Evolutionary conservation across 2,113 vertebrate genomes (phyloP).

Genomic region (Pristiophorus japonicus): DNA sequence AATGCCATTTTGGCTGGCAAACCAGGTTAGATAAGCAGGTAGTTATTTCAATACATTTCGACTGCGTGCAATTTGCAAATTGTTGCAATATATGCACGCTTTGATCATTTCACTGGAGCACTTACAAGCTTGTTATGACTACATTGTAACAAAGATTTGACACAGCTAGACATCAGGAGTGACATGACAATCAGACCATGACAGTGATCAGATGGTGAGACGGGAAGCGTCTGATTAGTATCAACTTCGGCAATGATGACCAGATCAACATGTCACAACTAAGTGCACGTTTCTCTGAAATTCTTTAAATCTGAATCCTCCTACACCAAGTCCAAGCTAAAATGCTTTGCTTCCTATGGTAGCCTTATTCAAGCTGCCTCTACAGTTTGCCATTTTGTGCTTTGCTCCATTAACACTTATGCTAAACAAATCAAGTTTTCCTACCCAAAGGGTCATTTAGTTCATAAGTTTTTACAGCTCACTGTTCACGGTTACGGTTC

Average conservation of each 20-base stretch:
- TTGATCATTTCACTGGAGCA: constrained; percentile 1
- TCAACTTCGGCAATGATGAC: not conserved
- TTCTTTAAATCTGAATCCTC: not conserved
- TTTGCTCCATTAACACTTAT: not conserved
- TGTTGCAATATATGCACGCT: not conserved
- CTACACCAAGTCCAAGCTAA: not conserved
- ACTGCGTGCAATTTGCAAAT: not conserved
- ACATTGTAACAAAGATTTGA: not conserved
- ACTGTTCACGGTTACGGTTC: not conserved
- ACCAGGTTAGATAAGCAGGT: not conserved
- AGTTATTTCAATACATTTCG: not conserved
- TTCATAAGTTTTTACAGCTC: not conserved
- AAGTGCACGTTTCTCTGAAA: constrained; percentile 2
- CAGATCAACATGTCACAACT: constrained; percentile 9
- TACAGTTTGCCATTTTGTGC: not conserved
- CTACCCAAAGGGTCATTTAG: not conserved
- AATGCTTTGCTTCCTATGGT: not conserved
- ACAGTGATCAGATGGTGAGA: not conserved
- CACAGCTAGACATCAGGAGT: not conserved
- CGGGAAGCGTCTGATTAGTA: not conserved
- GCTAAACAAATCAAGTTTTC: not conserved
- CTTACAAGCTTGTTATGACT: not conserved
- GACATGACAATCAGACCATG: not conserved
- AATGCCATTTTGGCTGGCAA: not conserved
- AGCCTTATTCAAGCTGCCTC: not conserved